phyloP scores from a whole-genome alignment of 2,797 vertebrate genomes.

The Euphonia xanthogaster region DNA sequence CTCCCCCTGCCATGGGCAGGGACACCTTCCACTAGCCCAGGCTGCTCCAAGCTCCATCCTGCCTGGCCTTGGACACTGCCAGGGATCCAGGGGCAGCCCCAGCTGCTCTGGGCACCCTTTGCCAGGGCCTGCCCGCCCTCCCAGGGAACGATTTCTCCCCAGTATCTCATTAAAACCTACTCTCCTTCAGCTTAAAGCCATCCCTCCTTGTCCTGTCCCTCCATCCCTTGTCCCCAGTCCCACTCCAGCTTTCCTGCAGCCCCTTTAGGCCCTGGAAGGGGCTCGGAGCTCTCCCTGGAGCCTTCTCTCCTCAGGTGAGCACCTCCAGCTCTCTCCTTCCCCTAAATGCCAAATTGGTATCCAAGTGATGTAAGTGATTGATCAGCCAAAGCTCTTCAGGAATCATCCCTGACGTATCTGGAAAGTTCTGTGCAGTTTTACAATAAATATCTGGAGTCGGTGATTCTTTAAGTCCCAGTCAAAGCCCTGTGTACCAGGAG shows the following conservation, averaged over 20 bases:
- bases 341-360: background rate
- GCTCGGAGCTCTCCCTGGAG: background rate
- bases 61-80: fast-evolving
- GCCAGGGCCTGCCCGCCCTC: background rate
- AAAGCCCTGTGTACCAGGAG: fast-evolving
- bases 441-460: background rate
- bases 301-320: background rate
- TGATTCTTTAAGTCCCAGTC: fast-evolving
- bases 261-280: background rate
- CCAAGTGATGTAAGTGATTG: background rate
- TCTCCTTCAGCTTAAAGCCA: background rate
- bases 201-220: background rate
- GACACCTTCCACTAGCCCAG: fast-evolving
- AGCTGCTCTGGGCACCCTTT: background rate
- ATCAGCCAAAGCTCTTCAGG: background rate
- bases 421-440: background rate
- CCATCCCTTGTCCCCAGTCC: background rate
- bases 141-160: fast-evolving
- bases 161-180: background rate
- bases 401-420: background rate
- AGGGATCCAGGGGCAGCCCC: background rate
- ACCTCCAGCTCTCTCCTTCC: background rate
- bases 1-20: background rate
- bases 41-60: background rate
- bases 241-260: background rate